Base-by-base conservation (phyloP, 2,113 vertebrate genomes). In the Oxyura jamaicensis region DNA sequence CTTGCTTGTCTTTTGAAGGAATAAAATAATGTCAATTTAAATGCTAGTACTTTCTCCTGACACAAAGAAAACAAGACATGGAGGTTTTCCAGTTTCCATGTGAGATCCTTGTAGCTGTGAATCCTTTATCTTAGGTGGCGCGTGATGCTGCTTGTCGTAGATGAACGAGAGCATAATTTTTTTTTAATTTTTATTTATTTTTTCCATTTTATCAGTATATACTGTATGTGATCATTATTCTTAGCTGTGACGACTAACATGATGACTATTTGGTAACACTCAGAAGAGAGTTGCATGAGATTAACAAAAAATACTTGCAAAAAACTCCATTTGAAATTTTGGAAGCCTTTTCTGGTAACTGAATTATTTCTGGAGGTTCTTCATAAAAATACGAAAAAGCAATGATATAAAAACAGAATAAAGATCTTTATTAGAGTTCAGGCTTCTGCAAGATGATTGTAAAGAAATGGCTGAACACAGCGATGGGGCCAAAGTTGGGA, bases 401-500 rank as follows among this genome's bases (percentile, higher is more conserved):
- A 82, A 3, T 23, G 3, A 14, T 26, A 14, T 25, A 20, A 44
- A 59, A 44, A 21, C 76, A 73, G 50, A 58, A 29, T 35, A 29
- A 80, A 83, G 28, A 22, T 42, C 12, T 33, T 10, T 17, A 4
- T 50, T 35, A 13, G 33, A 56, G n/a, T 55, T 68, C 8, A 28
- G 25, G 23, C 55, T 86, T 58, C 36, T 7, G 0, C 4, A 60
- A 69, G 56, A 22, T 10, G 28, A 11, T 1, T 69, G 50, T 69
- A 39, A 66, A 19, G 14, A 23, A 8, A 8, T 5, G 62, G 39
- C 55, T 58, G 11, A 87, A 21, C 35, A 11, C 29, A 39, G 14
- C 1, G 2, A 11, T 1, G 5, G n/a, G 55, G 58, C 36, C 18
- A 13, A 1, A 5, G 36, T 8, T 3, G 0, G 56, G 52, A 75